phyloP scores from a whole-genome alignment of 1,140 invertebrate species.

The Drosophila teissieri region DNA sequence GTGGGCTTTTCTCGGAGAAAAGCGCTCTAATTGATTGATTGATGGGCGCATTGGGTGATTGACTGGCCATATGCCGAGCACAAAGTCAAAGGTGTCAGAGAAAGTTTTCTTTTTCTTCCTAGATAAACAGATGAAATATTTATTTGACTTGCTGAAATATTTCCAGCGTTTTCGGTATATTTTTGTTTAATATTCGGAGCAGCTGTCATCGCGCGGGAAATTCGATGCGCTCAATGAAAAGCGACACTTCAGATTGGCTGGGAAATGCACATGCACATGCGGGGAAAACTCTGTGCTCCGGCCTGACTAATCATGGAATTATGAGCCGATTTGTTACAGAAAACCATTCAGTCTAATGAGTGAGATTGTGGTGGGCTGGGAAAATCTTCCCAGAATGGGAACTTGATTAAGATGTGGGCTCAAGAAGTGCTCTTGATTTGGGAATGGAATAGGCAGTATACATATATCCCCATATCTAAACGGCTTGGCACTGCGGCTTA shows the following conservation, averaged over 20 bases:
- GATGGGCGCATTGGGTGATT: conserved; percentile 55
- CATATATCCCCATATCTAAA: conserved; percentile 15
- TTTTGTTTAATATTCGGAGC: conserved; percentile 28
- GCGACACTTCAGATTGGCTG: conserved; percentile 55
- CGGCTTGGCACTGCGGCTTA: not conserved
- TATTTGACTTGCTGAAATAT: conserved; percentile 62
- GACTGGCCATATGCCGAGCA: conserved; percentile 61
- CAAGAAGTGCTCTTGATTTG: conserved; percentile 21
- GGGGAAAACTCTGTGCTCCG: conserved; percentile 12
- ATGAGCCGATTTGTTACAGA: conserved; percentile 74
- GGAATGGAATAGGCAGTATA: not conserved
- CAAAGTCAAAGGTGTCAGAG: conserved; percentile 61
- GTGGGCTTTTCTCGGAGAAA: conserved; percentile 24
- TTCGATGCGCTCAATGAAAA: conserved; percentile 79
- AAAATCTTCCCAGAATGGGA: conserved; percentile 21
- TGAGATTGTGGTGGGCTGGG: conserved; percentile 7
- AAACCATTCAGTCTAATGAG: conserved; percentile 34
- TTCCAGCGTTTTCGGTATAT: conserved; percentile 34
- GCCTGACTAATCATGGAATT: conserved; percentile 74
- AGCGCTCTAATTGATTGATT: conserved; percentile 72
- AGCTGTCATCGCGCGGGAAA: conserved; percentile 57
- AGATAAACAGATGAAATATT: conserved; percentile 52
- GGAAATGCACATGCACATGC: not conserved
- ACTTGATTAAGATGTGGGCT: conserved; percentile 71
- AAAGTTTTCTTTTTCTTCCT: conserved; percentile 31